Evolutionary conservation across 2,888 invertebrate species (phyloP).

Genomic region (Lithophane semibrunnea): DNA sequence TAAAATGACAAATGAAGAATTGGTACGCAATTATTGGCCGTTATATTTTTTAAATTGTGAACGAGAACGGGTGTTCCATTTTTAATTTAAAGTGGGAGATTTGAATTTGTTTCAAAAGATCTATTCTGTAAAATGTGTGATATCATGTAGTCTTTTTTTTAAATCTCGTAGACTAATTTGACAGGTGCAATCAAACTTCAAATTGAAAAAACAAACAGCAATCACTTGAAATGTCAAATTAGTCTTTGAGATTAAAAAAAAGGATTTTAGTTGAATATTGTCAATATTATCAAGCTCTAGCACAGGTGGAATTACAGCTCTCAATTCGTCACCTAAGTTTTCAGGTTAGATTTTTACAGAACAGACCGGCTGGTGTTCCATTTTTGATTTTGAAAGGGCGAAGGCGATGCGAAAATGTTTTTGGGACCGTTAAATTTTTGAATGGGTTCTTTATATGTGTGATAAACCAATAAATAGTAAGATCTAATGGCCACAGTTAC

Average conservation of each 20-base stretch:
- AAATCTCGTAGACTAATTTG: too few relatives aligned
- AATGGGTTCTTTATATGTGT: not conserved
- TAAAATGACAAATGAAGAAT: constrained; percentile 63
- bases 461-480: not conserved
- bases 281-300: too few relatives aligned
- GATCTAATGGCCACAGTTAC: not conserved
- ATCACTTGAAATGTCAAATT: too few relatives aligned
- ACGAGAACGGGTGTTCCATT: constrained; percentile 27
- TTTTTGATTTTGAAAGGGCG: constrained; percentile 36
- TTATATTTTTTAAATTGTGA: constrained; percentile 39
- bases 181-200: too few relatives aligned
- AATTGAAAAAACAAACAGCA: too few relatives aligned
- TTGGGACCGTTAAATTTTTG: not conserved
- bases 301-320: too few relatives aligned
- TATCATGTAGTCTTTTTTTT: too few relatives aligned
- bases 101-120: constrained; percentile 2
- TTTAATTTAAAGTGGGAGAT: constrained; percentile 34
- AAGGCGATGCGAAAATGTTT: constrained; percentile 5
- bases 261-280: too few relatives aligned
- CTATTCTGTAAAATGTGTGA: too few relatives aligned
- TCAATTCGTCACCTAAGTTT: too few relatives aligned
- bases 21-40: constrained; percentile 35
- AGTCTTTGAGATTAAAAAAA: too few relatives aligned
- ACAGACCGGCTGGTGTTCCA: constrained; percentile 11
- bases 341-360: too few relatives aligned